Conservation (phyloP, 2,888 invertebrate genomes). For the Campoplex capitator region DNA sequence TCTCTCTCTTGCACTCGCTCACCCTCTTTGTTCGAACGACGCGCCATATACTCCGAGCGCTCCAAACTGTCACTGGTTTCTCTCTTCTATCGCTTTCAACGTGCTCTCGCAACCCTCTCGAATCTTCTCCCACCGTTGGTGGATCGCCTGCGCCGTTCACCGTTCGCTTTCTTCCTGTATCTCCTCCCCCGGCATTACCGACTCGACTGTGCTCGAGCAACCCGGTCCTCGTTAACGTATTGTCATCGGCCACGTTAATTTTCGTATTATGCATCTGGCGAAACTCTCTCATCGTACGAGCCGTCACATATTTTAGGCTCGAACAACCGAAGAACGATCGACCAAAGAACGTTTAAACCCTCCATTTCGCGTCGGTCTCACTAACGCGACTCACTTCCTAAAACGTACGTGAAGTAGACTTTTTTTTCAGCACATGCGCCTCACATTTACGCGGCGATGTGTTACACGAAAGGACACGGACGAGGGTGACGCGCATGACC, state of each 20-base stretch:
- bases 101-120: conserved; percentile 55
- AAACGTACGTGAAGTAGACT: background rate
- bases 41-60: conserved; percentile 22
- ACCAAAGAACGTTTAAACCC: background rate
- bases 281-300: background rate
- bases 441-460: background rate
- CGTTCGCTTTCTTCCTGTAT: background rate
- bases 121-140: conserved; percentile 45
- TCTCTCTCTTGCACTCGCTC: conserved; percentile 23
- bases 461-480: background rate
- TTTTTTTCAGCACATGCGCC: background rate
- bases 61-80: conserved; percentile 20
- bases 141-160: conserved; percentile 55
- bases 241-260: background rate
- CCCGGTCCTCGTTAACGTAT: conserved; percentile 3
- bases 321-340: background rate
- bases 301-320: background rate
- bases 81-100: conserved; percentile 13
- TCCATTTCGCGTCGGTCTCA: background rate
- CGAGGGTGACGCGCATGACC: background rate
- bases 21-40: background rate
- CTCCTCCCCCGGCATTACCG: conserved; percentile 37
- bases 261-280: background rate
- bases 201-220: conserved; percentile 32
- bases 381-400: conserved; percentile 6